Percentiles rank a stretch among this genome's conserved stretches.
These are phyloP conservation scores for Drosophila affinis DNA, from an alignment of 2,888 invertebrate species.

Conservation along the genomic window DNA sequence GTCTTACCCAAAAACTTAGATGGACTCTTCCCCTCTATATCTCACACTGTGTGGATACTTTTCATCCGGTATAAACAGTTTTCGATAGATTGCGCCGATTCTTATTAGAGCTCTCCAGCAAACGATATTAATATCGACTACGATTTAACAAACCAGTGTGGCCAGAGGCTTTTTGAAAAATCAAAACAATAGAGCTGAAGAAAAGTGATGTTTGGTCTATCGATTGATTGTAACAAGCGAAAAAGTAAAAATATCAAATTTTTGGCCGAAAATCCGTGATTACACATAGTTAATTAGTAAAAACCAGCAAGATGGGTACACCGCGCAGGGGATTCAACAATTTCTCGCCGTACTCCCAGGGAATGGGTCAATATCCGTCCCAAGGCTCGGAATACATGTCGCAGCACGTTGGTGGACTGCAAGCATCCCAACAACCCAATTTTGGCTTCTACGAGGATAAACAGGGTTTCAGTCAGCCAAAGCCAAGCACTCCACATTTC, in stretches of 20 bases:
- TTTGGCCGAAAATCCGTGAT: neutral
- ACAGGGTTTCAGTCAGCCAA: conserved; percentile 2
- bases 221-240: no score
- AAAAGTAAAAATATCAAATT: no score
- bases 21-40: no score
- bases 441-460: conserved; percentile 40
- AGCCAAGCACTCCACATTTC: conserved; percentile 51
- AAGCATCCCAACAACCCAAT: conserved; percentile 18
- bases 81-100: neutral
- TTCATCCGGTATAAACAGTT: no score
- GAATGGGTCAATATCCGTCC: conserved; percentile 77
- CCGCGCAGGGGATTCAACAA: conserved; percentile 65
- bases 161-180: neutral
- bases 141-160: no score
- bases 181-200: no score
- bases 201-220: no score
- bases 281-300: neutral
- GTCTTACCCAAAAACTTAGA: no score
- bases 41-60: no score
- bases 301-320: conserved; percentile 60
- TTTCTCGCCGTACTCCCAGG: conserved; percentile 71
- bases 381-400: conserved; percentile 77
- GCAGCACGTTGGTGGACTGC: conserved; percentile 71
- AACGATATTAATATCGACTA: neutral
- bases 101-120: neutral